These are phyloP conservation scores for Oreochromis niloticus DNA, from an alignment of 2,113 vertebrate species.

Conservation along the genomic window DNA sequence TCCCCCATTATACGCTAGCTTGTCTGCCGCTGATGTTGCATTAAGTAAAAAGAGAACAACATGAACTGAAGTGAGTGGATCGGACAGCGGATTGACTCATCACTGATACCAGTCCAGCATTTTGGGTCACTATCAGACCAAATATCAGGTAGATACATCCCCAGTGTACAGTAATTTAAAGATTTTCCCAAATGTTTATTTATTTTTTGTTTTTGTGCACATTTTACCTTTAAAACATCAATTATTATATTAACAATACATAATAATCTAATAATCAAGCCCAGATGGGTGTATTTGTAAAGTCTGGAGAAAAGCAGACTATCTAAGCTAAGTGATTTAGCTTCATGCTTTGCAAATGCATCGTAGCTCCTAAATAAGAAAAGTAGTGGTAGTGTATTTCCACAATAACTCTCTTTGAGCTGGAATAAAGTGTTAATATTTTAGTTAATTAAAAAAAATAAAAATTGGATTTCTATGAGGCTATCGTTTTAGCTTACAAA, in stretches of 20 bases:
- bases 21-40: background rate
- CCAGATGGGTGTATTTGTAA: background rate
- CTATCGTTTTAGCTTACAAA: background rate
- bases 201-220: background rate
- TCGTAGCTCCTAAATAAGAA: background rate
- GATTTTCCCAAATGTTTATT: background rate
- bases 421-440: background rate
- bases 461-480: background rate
- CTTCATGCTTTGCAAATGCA: background rate
- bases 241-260: background rate
- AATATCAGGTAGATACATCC: background rate
- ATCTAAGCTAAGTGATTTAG: background rate
- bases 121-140: background rate
- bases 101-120: background rate
- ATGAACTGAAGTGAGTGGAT: background rate
- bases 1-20: accelerated
- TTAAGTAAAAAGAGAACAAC: background rate
- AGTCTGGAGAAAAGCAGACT: background rate
- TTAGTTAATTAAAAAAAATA: background rate
- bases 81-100: background rate
- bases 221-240: background rate
- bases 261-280: background rate
- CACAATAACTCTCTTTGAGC: background rate
- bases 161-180: background rate
- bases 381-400: background rate